A percentile compares a stretch with the other conserved stretches of the same genome.
phyloP scores from a whole-genome alignment of 2,888 invertebrate species.

The Drosophila demipolita region DNA sequence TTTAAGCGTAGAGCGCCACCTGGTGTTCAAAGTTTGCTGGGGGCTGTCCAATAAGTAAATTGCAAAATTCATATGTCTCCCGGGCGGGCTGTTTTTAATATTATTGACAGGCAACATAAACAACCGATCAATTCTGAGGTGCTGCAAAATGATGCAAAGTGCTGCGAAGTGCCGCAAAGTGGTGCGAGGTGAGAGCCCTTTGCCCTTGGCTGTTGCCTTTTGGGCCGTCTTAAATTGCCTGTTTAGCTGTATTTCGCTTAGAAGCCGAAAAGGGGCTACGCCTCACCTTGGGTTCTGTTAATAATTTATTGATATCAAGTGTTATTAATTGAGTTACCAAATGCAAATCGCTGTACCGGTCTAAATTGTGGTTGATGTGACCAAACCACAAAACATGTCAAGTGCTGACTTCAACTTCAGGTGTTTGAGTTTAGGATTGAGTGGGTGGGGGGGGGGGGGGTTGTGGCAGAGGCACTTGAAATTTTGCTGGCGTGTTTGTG shows the following conservation, averaged over 20 bases:
- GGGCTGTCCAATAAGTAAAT: slow-evolving; percentile 36
- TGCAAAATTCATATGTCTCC: slow-evolving; percentile 60
- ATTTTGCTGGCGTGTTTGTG: background rate
- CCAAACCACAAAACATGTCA: background rate
- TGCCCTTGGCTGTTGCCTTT: background rate
- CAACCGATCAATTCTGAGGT: background rate
- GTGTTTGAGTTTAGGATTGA: background rate
- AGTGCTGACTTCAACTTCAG: background rate
- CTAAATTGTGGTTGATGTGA: slow-evolving; percentile 29
- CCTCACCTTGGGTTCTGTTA: slow-evolving; percentile 27
- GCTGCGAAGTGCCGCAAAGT: background rate
- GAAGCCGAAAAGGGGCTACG: background rate
- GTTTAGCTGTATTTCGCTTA: background rate
- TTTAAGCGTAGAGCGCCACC: slow-evolving; percentile 49
- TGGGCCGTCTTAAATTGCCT: slow-evolving; percentile 9
- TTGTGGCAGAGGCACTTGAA: background rate
- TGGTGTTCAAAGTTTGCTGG: slow-evolving; percentile 16
- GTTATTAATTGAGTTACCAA: slow-evolving; percentile 71
- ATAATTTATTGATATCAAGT: slow-evolving; percentile 77
- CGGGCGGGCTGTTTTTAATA: slow-evolving; percentile 7
- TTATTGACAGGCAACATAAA: slow-evolving; percentile 44
- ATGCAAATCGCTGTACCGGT: slow-evolving; percentile 32
- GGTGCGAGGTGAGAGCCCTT: background rate
- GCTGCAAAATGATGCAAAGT: background rate
- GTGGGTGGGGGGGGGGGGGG: background rate